Percentiles rank a stretch among this genome's conserved stretches.
These are phyloP conservation scores for Pygoscelis adeliae DNA, from an alignment of 2,113 vertebrate genomes.

Conservation along the genomic window DNA sequence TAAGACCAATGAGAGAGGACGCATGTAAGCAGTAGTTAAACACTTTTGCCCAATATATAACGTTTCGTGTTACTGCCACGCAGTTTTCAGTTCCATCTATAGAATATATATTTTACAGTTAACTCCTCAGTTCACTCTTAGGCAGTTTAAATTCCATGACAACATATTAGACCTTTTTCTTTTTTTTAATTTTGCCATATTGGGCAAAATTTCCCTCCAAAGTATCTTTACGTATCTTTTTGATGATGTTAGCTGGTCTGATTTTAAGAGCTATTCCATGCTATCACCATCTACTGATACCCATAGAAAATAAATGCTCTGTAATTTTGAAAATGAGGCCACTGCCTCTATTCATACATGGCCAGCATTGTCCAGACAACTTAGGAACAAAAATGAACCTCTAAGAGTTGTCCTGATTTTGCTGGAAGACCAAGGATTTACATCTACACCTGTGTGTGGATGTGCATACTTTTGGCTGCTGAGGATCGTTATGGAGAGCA, in stretches of 20 bases:
- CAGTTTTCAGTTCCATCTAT: neutral
- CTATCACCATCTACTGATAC: neutral
- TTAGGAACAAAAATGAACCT: neutral
- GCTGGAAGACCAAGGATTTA: neutral
- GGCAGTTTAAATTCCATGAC: neutral
- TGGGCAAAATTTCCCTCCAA: neutral
- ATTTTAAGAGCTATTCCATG: neutral
- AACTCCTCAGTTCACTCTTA: neutral
- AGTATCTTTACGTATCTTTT: neutral
- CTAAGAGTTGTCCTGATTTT: neutral
- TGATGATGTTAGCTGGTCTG: neutral
- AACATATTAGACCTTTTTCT: neutral
- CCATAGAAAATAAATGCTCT: neutral
- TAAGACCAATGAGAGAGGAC: neutral
- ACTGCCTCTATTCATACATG: neutral
- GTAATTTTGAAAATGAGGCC: neutral
- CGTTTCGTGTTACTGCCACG: neutral
- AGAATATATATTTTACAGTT: neutral
- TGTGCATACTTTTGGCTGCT: neutral
- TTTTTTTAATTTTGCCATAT: neutral
- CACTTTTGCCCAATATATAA: neutral
- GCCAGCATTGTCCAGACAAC: neutral
- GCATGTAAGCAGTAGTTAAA: neutral
- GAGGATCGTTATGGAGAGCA: neutral
- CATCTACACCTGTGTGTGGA: neutral